Evolutionary conservation across 1,140 invertebrate genomes (phyloP).

Genomic region (Aphaenogaster floridana): DNA sequence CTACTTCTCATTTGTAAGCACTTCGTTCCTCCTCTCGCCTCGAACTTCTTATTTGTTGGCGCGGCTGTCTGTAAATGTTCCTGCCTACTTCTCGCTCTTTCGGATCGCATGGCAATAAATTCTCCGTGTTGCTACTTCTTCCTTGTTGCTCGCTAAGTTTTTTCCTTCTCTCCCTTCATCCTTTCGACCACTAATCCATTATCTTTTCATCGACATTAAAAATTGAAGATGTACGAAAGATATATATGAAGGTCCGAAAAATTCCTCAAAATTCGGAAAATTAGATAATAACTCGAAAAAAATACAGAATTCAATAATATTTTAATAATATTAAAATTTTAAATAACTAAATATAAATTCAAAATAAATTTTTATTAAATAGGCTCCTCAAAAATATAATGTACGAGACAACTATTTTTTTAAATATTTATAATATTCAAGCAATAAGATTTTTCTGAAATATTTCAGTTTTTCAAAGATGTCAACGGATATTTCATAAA

Average conservation of each 20-base stretch:
- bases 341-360: background rate
- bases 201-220: constrained; percentile 58
- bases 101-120: constrained; percentile 70
- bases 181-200: constrained; percentile 51
- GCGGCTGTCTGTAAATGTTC: constrained; percentile 68
- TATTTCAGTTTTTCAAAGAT: background rate
- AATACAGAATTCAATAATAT: background rate
- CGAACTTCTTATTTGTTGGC: constrained; percentile 72
- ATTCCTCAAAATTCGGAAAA: background rate
- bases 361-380: constrained; percentile 1
- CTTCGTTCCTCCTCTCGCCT: constrained; percentile 42
- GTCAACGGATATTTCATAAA: background rate
- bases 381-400: background rate
- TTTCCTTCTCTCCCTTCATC: constrained; percentile 25
- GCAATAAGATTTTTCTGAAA: background rate
- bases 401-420: background rate
- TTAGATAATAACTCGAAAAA: background rate
- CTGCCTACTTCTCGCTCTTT: constrained; percentile 61
- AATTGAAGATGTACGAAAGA: background rate
- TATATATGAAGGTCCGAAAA: background rate
- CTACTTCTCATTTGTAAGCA: constrained; percentile 71
- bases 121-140: constrained; percentile 70
- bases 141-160: constrained; percentile 48
- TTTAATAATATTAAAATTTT: constrained; percentile 11
- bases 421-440: background rate